Evolutionary conservation across 2,888 invertebrate genomes (phyloP).

Genomic region (Caprella mutica): DNA sequence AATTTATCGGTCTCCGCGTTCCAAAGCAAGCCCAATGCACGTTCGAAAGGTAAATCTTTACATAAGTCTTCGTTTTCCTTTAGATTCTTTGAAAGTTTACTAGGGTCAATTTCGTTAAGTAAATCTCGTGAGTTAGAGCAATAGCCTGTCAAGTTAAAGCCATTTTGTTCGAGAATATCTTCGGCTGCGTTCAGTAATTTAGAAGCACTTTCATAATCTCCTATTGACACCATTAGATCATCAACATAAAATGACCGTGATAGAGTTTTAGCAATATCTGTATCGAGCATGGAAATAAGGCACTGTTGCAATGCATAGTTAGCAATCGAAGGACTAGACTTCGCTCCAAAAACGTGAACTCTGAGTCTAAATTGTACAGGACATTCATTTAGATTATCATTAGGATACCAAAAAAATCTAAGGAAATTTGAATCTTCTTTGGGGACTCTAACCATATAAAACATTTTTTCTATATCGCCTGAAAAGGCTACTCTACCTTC

Average conservation of each 20-base stretch:
- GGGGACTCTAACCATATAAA: conserved; percentile 9
- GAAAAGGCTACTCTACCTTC: background rate
- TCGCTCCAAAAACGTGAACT: conserved; percentile 7
- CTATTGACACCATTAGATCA: conserved; percentile 3
- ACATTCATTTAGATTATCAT: too few species aligned
- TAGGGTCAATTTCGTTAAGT: background rate
- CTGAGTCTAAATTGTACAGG: background rate
- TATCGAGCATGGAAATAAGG: too few species aligned
- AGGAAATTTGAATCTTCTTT: background rate
- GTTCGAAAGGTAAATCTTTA: background rate
- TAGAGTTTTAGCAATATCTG: too few species aligned
- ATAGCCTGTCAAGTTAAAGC: conserved; percentile 4
- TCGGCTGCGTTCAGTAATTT: background rate
- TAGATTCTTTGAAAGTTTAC: background rate
- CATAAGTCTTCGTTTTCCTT: too few species aligned
- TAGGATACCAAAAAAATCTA: conserved; percentile 6
- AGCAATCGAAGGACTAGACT: background rate
- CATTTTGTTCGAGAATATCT: background rate
- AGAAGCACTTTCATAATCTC: background rate
- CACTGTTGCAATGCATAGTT: conserved; percentile 9
- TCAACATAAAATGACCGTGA: conserved; percentile 8
- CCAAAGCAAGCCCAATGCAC: conserved; percentile 9
- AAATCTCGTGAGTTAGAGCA: background rate
- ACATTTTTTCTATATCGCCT: conserved; percentile 11
- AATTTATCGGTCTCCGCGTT: background rate